Conservation (phyloP, 1,140 invertebrate species). For the Epicauta chinensis region DNA sequence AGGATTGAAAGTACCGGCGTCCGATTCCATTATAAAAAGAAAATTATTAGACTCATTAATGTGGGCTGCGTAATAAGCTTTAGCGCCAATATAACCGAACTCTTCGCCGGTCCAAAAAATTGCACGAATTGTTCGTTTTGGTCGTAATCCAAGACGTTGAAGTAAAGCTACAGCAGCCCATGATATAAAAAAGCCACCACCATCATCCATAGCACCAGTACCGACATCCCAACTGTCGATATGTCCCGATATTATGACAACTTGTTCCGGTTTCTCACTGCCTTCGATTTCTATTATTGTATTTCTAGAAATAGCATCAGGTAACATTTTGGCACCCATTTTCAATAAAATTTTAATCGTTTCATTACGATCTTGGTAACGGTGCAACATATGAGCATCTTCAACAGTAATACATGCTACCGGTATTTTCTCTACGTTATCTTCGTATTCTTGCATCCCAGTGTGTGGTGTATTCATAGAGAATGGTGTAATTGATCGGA, state of each 20-base stretch:
- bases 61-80: conserved; percentile 58
- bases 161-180: conserved; percentile 68
- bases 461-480: conserved; percentile 67
- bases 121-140: conserved; percentile 67
- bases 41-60: conserved; percentile 56
- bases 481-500: conserved; percentile 69
- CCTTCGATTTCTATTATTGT: conserved; percentile 66
- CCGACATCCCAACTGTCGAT: conserved; percentile 90
- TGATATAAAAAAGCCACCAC: conserved; percentile 73
- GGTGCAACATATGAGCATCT: conserved; percentile 68
- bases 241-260: conserved; percentile 78
- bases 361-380: conserved; percentile 49
- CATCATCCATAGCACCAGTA: conserved; percentile 83
- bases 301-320: conserved; percentile 52
- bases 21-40: conserved; percentile 74
- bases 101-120: conserved; percentile 85
- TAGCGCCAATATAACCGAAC: conserved; percentile 59
- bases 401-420: conserved; percentile 72
- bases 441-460: conserved; percentile 56
- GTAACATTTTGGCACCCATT: conserved; percentile 33
- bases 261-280: conserved; percentile 46
- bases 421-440: conserved; percentile 63
- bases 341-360: conserved; percentile 46
- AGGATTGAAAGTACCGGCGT: conserved; percentile 74
- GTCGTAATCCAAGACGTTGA: conserved; percentile 57